Percentiles rank a stretch among this genome's conserved stretches.
phyloP scores from a whole-genome alignment of 2,113 vertebrate species.

The Sus scrofa region DNA sequence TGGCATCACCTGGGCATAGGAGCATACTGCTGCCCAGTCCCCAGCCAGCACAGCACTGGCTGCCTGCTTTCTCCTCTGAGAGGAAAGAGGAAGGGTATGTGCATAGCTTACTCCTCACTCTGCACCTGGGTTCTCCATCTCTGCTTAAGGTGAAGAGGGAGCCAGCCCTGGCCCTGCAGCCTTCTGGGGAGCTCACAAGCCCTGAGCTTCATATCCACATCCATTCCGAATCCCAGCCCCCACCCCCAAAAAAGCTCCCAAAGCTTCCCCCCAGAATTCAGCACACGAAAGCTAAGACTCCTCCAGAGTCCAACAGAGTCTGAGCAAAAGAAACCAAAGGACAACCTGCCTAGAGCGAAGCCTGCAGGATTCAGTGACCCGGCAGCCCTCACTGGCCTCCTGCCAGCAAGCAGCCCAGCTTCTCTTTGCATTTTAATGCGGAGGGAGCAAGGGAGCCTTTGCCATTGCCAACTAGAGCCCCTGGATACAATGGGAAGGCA shows the following conservation, averaged over 20 bases:
- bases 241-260: background rate
- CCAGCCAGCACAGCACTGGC: background rate
- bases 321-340: constrained; percentile 55
- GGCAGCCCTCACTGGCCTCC: constrained; percentile 57
- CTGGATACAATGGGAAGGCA: constrained; percentile 75
- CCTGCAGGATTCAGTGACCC: constrained; percentile 44
- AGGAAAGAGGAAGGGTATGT: background rate
- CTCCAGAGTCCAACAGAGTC: constrained; percentile 28
- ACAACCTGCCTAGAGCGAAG: constrained; percentile 55
- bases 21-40: background rate
- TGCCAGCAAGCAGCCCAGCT: constrained; percentile 63
- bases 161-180: background rate
- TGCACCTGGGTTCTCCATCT: background rate
- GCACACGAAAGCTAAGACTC: constrained; percentile 7
- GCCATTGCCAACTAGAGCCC: constrained; percentile 72
- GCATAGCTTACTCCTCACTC: background rate
- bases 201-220: background rate
- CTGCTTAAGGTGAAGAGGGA: constrained; percentile 6
- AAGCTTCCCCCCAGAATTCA: background rate
- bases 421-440: constrained; percentile 81
- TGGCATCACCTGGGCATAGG: background rate
- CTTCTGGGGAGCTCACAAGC: background rate
- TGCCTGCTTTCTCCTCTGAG: background rate
- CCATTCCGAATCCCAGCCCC: background rate
- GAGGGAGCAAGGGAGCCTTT: constrained; percentile 67